Conservation (phyloP, 2,888 invertebrate genomes). For the Agelastica alni region DNA sequence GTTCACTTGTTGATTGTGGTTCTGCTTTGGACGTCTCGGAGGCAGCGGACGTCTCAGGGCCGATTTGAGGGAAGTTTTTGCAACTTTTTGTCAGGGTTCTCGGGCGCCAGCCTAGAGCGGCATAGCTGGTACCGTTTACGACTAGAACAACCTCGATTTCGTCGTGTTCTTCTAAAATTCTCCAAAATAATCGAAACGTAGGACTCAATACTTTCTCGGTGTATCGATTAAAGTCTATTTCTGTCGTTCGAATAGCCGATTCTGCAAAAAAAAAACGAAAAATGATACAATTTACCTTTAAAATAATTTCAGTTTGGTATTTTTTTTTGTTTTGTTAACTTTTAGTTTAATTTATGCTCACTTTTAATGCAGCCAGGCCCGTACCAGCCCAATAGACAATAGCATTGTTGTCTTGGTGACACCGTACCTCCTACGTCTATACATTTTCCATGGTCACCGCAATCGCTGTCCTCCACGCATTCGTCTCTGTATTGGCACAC, state of each 20-base stretch:
- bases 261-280: constrained; percentile 57
- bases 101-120: constrained; percentile 92
- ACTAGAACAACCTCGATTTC: constrained; percentile 88
- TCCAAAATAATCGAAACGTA: constrained; percentile 82
- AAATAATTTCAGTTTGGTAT: not conserved
- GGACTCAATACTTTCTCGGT: constrained; percentile 72
- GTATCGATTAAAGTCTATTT: constrained; percentile 73
- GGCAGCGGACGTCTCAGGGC: constrained; percentile 46
- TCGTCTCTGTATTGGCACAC: constrained; percentile 90
- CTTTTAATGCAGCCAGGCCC: constrained; percentile 84
- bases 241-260: constrained; percentile 74
- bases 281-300: not conserved
- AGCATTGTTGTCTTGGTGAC: constrained; percentile 83
- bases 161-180: constrained; percentile 77
- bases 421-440: constrained; percentile 79
- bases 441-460: constrained; percentile 85
- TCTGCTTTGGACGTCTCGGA: constrained; percentile 27
- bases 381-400: constrained; percentile 87
- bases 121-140: constrained; percentile 88
- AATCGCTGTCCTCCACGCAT: constrained; percentile 82
- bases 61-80: constrained; percentile 77
- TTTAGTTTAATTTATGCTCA: constrained; percentile 60
- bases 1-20: constrained; percentile 53
- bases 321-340: no score
- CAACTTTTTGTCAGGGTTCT: constrained; percentile 73